phyloP scores from a whole-genome alignment of 2,797 vertebrate genomes.

The Nyctibius grandis region DNA sequence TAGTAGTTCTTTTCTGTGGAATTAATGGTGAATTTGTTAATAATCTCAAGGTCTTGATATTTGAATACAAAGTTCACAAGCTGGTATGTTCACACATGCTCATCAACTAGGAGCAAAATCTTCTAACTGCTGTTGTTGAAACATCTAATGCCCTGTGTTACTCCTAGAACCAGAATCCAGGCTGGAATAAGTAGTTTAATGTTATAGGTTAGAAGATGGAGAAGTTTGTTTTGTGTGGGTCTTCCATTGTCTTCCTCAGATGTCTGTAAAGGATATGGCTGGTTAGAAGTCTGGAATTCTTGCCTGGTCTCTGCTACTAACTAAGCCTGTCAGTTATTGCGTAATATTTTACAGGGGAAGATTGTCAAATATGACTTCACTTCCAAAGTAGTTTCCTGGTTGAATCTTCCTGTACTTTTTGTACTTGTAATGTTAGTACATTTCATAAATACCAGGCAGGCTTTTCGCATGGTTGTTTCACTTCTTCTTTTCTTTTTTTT shows the following conservation, averaged over 20 bases:
- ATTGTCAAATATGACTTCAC: not conserved
- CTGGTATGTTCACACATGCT: accelerated
- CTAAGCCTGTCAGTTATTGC: not conserved
- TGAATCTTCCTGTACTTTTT: not conserved
- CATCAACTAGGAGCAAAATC: not conserved
- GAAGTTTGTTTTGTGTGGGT: not conserved
- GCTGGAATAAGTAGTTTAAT: not conserved
- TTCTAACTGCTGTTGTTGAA: not conserved
- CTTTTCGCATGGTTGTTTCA: not conserved
- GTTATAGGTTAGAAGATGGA: not conserved
- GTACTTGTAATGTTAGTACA: not conserved
- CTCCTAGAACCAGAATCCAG: not conserved
- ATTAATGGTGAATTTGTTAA: not conserved
- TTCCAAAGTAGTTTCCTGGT: not conserved
- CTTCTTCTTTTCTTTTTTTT: not conserved
- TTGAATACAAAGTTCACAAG: not conserved
- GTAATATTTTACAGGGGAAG: not conserved
- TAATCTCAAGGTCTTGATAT: not conserved
- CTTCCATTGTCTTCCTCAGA: not conserved
- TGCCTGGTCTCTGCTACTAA: not conserved
- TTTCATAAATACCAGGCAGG: not conserved
- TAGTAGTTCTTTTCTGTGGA: not conserved
- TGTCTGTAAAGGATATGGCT: not conserved
- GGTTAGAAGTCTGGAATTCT: not conserved
- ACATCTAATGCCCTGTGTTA: not conserved